Conservation (phyloP, 2,113 vertebrate genomes). For the Cyprinus carpio region DNA sequence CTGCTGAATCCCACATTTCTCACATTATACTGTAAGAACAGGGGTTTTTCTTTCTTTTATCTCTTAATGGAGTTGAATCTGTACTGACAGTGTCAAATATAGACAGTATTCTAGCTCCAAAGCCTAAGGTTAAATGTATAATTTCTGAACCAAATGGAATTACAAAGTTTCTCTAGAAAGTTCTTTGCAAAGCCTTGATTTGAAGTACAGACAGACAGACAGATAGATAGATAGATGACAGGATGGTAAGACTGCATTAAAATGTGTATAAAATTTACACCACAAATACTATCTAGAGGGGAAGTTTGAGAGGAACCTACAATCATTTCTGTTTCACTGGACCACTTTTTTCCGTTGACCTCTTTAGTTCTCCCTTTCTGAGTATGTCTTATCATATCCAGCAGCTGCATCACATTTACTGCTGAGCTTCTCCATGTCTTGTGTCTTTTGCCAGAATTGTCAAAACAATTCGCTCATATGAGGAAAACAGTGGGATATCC, state of each 20-base stretch:
- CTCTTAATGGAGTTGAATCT: constrained; percentile 10
- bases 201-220: background rate
- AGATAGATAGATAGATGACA: background rate
- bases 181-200: background rate
- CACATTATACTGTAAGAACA: background rate
- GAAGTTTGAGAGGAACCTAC: background rate
- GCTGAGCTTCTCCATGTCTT: constrained; percentile 41
- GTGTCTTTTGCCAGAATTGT: constrained; percentile 46
- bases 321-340: background rate
- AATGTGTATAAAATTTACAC: background rate
- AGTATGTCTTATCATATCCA: constrained; percentile 44
- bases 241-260: background rate
- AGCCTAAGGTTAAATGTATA: background rate
- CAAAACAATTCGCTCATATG: constrained; percentile 43
- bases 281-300: background rate
- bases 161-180: background rate
- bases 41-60: background rate
- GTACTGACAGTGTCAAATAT: background rate
- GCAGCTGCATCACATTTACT: constrained; percentile 57
- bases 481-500: constrained; percentile 36
- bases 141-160: background rate
- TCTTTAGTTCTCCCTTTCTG: constrained; percentile 28
- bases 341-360: constrained; percentile 13
- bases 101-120: background rate
- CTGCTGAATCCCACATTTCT: constrained; percentile 9